These are phyloP conservation scores for Dromas ardeola DNA, from an alignment of 2,113 vertebrate genomes.

Conservation along the genomic window DNA sequence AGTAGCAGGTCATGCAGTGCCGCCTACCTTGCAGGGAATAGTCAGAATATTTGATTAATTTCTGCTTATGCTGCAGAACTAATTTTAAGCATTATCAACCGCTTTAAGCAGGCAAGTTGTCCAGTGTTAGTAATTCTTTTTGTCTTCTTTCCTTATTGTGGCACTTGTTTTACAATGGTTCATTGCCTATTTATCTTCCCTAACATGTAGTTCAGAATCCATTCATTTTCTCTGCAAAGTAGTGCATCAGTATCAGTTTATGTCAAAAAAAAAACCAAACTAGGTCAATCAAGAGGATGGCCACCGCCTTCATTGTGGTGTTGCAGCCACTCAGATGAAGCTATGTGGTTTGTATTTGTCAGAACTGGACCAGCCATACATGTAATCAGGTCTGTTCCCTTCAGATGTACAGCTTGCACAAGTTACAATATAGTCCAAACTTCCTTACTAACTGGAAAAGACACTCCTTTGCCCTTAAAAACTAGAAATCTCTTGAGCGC, in stretches of 20 bases:
- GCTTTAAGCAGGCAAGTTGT: background rate
- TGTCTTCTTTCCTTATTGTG: background rate
- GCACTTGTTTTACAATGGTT: background rate
- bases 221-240: background rate
- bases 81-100: background rate
- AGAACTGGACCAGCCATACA: background rate
- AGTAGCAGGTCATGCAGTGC: background rate
- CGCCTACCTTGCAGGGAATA: background rate
- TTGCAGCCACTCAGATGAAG: background rate
- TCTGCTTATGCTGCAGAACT: background rate
- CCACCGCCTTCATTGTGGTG: background rate
- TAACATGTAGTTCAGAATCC: background rate
- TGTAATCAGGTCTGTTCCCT: background rate
- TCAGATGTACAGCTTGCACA: background rate
- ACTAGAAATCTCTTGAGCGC: background rate
- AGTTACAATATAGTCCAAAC: background rate
- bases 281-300: background rate
- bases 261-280: background rate
- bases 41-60: background rate
- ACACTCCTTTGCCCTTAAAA: background rate
- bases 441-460: background rate
- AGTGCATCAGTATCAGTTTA: background rate
- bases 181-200: background rate
- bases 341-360: background rate
- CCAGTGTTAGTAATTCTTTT: background rate